These are phyloP conservation scores for Agriopis aurantiaria DNA, from an alignment of 2,888 invertebrate genomes.

Conservation along the genomic window DNA sequence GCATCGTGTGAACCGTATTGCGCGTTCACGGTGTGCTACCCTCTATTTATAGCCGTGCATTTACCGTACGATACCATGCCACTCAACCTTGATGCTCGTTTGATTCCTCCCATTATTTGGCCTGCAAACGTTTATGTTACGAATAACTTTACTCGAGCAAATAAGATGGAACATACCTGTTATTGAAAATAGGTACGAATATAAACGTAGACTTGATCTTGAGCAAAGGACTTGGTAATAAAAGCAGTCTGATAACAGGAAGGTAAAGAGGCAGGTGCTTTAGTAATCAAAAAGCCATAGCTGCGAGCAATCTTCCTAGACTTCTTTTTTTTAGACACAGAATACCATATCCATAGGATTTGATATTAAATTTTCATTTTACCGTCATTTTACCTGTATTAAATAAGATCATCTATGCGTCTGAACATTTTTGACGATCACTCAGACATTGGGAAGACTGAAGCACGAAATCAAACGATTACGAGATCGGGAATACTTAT, in stretches of 20 bases:
- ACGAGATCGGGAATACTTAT: neutral
- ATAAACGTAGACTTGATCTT: neutral
- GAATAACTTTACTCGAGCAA: conserved; percentile 16
- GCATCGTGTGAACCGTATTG: conserved; percentile 60
- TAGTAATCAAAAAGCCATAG: no score
- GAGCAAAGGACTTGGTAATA: neutral
- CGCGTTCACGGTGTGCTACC: conserved; percentile 53
- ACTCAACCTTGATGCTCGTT: conserved; percentile 71
- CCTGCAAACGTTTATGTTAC: conserved; percentile 28
- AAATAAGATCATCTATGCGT: no score
- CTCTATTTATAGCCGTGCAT: conserved; percentile 79
- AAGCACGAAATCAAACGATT: no score
- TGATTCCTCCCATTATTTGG: conserved; percentile 42
- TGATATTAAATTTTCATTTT: no score
- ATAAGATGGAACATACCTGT: neutral
- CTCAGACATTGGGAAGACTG: no score
- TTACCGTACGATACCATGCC: conserved; percentile 61
- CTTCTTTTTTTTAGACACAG: no score
- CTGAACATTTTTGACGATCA: no score
- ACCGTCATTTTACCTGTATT: no score
- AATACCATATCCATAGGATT: no score
- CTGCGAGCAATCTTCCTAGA: no score
- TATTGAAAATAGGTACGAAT: neutral
- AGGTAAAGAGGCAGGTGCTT: no score
- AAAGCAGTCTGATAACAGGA: no score